These are phyloP conservation scores for Myotis myotis DNA, from an alignment of 2,797 vertebrate species.

Conservation along the genomic window DNA sequence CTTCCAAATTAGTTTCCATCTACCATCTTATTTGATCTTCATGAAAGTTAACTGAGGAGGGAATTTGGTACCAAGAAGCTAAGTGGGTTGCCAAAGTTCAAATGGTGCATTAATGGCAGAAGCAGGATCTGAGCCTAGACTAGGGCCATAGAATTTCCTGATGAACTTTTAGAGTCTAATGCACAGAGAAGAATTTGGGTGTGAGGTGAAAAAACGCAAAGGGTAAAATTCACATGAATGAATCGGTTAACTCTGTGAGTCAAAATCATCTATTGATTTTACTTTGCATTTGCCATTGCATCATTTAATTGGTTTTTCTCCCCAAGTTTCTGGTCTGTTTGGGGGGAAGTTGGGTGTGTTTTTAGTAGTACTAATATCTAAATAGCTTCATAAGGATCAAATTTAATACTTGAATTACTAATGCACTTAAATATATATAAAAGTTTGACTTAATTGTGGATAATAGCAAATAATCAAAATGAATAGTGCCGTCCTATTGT, in stretches of 20 bases:
- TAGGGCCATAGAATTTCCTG: not conserved
- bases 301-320: not conserved
- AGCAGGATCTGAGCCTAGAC: not conserved
- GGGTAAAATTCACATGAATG: not conserved
- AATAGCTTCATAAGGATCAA: not conserved
- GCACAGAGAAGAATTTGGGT: not conserved
- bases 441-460: constrained; percentile 2
- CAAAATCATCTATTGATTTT: not conserved
- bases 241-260: not conserved
- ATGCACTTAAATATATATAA: not conserved
- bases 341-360: not conserved
- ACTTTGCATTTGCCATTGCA: not conserved
- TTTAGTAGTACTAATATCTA: not conserved
- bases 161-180: not conserved
- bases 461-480: not conserved
- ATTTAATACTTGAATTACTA: not conserved
- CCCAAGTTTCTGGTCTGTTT: not conserved
- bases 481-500: not conserved
- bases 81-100: not conserved
- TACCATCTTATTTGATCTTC: not conserved
- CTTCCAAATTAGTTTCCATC: not conserved
- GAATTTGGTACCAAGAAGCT: not conserved
- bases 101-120: not conserved
- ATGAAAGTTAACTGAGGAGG: not conserved
- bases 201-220: not conserved